phyloP scores from a whole-genome alignment of 2,888 invertebrate species.

The Parochlus steinenii region DNA sequence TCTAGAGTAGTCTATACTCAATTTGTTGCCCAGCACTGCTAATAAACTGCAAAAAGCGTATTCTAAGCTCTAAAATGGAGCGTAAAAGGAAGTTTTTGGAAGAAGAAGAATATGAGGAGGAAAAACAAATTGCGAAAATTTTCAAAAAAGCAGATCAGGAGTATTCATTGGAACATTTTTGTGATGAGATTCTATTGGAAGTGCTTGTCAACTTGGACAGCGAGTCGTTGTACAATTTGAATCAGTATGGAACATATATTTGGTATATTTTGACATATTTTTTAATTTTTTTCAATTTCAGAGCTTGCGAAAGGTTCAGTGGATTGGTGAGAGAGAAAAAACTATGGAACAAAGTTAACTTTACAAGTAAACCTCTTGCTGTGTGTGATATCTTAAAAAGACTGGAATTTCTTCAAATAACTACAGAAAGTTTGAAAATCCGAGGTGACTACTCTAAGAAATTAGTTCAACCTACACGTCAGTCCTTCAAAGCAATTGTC shows the following conservation, averaged over 20 bases:
- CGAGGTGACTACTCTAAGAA: slow-evolving; percentile 18
- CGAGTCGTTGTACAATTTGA: slow-evolving; percentile 22
- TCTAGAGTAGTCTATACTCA: neutral
- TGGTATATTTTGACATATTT: neutral
- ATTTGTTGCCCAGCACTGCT: neutral
- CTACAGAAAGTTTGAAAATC: slow-evolving; percentile 24
- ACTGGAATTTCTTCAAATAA: slow-evolving; percentile 21
- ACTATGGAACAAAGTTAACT: slow-evolving; percentile 26
- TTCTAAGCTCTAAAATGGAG: neutral
- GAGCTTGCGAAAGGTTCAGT: slow-evolving; percentile 24
- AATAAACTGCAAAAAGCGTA: neutral
- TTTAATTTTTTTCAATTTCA: slow-evolving; percentile 15
- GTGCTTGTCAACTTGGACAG: slow-evolving; percentile 27
- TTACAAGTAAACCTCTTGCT: slow-evolving; percentile 21
- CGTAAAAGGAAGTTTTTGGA: slow-evolving; percentile 1
- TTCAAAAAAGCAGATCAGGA: neutral
- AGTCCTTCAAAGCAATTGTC: slow-evolving; percentile 17
- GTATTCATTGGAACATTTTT: slow-evolving; percentile 15
- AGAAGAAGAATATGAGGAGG: slow-evolving; percentile 1
- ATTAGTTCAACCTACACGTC: slow-evolving; percentile 3
- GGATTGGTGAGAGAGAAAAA: slow-evolving; percentile 24
- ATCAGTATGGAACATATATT: slow-evolving; percentile 20
- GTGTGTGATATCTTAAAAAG: slow-evolving; percentile 22
- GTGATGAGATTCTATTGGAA: slow-evolving; percentile 27
- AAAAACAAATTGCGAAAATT: slow-evolving; percentile 3